phyloP scores from a whole-genome alignment of 2,797 vertebrate genomes.

The Picus viridis region DNA sequence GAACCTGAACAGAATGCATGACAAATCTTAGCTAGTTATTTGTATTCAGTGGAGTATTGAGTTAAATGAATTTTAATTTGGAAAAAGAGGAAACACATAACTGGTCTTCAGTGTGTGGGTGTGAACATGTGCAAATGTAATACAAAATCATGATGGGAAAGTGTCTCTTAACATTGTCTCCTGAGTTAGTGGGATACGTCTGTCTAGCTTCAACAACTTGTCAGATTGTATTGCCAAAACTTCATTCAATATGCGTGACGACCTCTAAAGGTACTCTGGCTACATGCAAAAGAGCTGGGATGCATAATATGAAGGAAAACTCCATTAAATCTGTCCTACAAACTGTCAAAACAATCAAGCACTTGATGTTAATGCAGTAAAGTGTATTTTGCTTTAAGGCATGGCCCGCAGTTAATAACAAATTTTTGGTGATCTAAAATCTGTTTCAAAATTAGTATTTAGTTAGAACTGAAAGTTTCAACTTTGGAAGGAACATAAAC shows the following conservation, averaged over 20 bases:
- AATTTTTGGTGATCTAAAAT: background rate
- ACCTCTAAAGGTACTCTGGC: constrained; percentile 25
- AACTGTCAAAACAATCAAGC: constrained; percentile 32
- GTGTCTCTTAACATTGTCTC: constrained; percentile 60
- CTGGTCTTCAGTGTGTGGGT: constrained; percentile 41
- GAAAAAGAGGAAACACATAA: background rate
- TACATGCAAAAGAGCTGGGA: constrained; percentile 2
- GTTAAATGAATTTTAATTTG: constrained; percentile 31
- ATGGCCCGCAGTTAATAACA: constrained; percentile 13
- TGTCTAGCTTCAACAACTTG: constrained; percentile 65
- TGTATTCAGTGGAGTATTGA: background rate
- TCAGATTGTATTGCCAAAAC: constrained; percentile 59
- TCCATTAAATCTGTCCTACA: constrained; percentile 21
- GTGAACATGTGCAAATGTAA: constrained; percentile 40
- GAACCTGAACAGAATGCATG: background rate
- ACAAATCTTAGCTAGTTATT: background rate
- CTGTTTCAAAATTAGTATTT: background rate
- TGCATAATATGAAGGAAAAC: constrained; percentile 14
- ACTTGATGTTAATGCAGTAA: constrained; percentile 22
- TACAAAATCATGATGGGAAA: constrained; percentile 18
- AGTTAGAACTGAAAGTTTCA: constrained; percentile 4
- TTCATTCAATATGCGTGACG: constrained; percentile 30
- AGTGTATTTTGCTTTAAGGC: constrained; percentile 18
- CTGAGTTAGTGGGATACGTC: constrained; percentile 58
- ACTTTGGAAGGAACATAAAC: background rate